Percentiles rank a stretch among this genome's conserved stretches.
phyloP scores from a whole-genome alignment of 2,113 vertebrate genomes.

The Petromus typicus region DNA sequence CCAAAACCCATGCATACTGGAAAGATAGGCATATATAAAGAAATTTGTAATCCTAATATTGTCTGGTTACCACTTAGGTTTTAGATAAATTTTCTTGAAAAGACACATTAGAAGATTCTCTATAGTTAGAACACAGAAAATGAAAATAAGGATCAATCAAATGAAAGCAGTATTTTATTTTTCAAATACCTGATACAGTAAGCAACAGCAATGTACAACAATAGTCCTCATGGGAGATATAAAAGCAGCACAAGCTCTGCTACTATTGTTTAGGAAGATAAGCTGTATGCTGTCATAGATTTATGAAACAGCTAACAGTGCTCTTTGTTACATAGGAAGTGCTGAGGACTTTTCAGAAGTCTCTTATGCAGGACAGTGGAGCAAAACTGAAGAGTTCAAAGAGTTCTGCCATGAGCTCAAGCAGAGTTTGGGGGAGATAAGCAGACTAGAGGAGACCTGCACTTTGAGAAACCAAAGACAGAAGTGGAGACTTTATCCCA shows the following conservation, averaged over 20 bases:
- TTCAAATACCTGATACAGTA: background rate
- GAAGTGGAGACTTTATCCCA: background rate
- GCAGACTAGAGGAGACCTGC: conserved; percentile 1
- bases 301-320: background rate
- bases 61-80: background rate
- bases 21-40: background rate
- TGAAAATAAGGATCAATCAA: background rate
- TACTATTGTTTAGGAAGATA: background rate
- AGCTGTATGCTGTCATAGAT: background rate
- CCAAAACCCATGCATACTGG: background rate
- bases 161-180: conserved; percentile 19
- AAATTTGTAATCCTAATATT: background rate
- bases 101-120: background rate
- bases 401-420: background rate
- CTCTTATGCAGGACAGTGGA: background rate
- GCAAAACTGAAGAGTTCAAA: background rate
- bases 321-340: background rate
- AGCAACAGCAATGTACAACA: background rate
- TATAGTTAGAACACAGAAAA: background rate
- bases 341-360: background rate
- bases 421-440: background rate
- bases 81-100: conserved; percentile 34
- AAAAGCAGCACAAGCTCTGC: background rate
- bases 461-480: background rate
- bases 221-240: background rate